Evolutionary conservation across 92 coral and sea anemone genomes (phyloP).

Genomic region (Epizoanthus stellaris): DNA sequence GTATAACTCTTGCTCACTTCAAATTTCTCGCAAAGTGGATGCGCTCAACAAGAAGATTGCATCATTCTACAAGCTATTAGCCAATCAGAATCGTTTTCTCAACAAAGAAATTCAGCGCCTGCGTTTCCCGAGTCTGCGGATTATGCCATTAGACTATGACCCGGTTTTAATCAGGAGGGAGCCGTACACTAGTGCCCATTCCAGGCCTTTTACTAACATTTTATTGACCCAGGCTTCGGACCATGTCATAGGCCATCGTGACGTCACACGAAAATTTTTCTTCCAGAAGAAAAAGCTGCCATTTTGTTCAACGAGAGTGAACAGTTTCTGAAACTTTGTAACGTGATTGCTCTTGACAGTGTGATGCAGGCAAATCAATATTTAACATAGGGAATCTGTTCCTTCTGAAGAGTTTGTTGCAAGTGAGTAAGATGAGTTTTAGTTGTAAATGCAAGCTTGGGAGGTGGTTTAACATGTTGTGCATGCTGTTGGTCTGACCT

Average conservation of each 20-base stretch:
- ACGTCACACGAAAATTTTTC: too few relatives aligned
- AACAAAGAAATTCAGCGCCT: constrained; percentile 32
- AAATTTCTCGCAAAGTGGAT: constrained; percentile 17
- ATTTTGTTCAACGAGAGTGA: too few relatives aligned
- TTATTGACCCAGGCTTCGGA: too few relatives aligned
- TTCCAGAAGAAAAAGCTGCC: too few relatives aligned
- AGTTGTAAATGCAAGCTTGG: neutral
- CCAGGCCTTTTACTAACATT: too few relatives aligned
- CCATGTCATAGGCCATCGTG: too few relatives aligned
- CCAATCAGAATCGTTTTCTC: constrained; percentile 32
- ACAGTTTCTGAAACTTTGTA: neutral
- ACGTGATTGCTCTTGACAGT: neutral
- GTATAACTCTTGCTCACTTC: constrained; percentile 15
- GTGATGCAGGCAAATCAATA: neutral
- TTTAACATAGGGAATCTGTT: neutral
- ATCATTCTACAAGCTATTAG: constrained; percentile 23
- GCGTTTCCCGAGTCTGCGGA: constrained; percentile 20
- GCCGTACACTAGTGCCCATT: neutral
- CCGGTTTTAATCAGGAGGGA: constrained; percentile 27
- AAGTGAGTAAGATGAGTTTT: neutral
- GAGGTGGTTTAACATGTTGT: neutral
- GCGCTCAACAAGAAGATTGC: constrained; percentile 40
- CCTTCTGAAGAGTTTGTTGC: neutral
- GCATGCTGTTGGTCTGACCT: neutral
- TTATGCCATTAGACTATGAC: constrained; percentile 31